Evolutionary conservation across 2,888 invertebrate species (phyloP), one percentile per base, ranked within the genome.

Genomic region (Eubasilissa splendida): DNA sequence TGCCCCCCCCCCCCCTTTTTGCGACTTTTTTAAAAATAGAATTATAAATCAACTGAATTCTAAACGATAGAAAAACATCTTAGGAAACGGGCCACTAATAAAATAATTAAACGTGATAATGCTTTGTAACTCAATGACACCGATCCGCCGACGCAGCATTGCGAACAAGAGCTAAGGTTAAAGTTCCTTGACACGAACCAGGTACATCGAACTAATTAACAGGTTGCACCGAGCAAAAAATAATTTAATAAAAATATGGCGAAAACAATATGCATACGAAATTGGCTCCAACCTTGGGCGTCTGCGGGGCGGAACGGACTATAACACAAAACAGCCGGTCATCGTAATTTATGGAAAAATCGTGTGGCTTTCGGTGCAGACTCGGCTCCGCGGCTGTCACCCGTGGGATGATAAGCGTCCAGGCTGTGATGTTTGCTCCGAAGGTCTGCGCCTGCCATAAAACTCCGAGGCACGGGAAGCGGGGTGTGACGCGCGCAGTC

Each of bases 251-350:
- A 54, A 52, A 70, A 54, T 70, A 70, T 70, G 54, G 70, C 14
- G 54, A 31, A 70, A 70, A 70, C 54, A 53, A 70, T 70, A 70
- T 70, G 70, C 70, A 53, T 70, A 70, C 70, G 53, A 70, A 70
- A 70, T 70, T 22, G 70, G 52, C 53, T 70, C 22, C 53, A 54
- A 54, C 70, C 70, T 31, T 54, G 42, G 50, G 70, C 53, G 58
- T 7, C 70, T 10, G 54, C 70, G 70, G 53, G 53, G 70, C 70
- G 70, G 53, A 70, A 70, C 70, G 70, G 14, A 70, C n/a, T 70
- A 54, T 70, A 53, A 10, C 22, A 70, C 70, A 54, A 70, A 70
- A 70, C 54, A 70, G 70, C 22, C 70, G 22, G 22, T 70, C 53
- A 70, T 70, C 70, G 9, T 70, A 54, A 54, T 31, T 70, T 70